Conservation (phyloP, 2,888 invertebrate species). For the Blomia tropicalis region DNA sequence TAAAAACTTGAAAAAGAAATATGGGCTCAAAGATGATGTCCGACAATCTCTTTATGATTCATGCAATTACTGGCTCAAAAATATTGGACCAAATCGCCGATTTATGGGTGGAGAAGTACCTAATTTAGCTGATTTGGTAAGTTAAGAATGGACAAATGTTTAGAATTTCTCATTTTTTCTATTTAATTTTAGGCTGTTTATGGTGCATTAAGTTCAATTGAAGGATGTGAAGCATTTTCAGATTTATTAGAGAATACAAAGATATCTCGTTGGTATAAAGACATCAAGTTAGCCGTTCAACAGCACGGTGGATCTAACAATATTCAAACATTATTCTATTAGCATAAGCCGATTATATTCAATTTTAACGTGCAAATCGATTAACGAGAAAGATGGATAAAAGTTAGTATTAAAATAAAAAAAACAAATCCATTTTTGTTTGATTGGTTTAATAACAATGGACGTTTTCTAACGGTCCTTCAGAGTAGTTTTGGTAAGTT, state of each 20-base stretch:
- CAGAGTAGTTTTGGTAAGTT: too few relatives aligned
- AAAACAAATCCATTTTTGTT: too few relatives aligned
- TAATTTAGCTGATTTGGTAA: conserved; percentile 65
- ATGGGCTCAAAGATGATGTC: conserved; percentile 71
- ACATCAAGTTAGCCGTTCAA: conserved; percentile 44
- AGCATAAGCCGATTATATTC: too few relatives aligned
- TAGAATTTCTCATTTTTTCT: conserved; percentile 26
- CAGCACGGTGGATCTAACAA: conserved; percentile 11
- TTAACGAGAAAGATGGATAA: too few relatives aligned
- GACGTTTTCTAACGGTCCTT: too few relatives aligned
- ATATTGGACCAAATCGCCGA: conserved; percentile 46
- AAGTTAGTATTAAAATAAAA: too few relatives aligned
- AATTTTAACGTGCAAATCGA: too few relatives aligned
- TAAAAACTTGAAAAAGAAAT: conserved; percentile 68
- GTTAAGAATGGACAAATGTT: not conserved
- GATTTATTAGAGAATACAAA: conserved; percentile 58
- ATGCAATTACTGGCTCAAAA: conserved; percentile 58
- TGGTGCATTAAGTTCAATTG: conserved; percentile 76
- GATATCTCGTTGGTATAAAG: conserved; percentile 59
- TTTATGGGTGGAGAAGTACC: conserved; percentile 76
- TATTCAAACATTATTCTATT: too few relatives aligned
- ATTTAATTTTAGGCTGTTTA: conserved; percentile 48
- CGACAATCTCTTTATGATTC: conserved; percentile 76
- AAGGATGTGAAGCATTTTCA: conserved; percentile 74
- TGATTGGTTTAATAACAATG: too few relatives aligned